Evolutionary conservation across 2,113 vertebrate genomes (phyloP).

Genomic region (Phrynosoma platyrhinos): DNA sequence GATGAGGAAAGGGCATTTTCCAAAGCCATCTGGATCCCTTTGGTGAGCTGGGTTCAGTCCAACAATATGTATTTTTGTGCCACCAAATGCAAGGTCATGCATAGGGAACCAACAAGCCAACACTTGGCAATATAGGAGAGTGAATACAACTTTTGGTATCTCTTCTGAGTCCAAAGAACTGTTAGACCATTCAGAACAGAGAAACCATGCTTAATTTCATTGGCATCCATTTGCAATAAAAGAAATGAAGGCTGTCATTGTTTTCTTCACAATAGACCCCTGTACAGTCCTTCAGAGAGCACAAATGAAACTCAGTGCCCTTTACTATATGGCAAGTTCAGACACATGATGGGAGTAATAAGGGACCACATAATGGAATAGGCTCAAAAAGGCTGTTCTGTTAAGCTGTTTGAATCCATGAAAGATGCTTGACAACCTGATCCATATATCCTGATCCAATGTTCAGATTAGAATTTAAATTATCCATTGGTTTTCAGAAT

Average conservation of each 20-base stretch:
- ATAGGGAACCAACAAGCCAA: not conserved
- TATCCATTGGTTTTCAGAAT: not conserved
- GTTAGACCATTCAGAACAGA: not conserved
- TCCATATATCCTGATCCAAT: not conserved
- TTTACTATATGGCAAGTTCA: not conserved
- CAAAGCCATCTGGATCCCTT: slow-evolving; percentile 32
- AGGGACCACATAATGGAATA: not conserved
- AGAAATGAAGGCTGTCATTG: not conserved
- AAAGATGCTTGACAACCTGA: not conserved
- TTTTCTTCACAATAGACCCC: not conserved
- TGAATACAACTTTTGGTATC: not conserved
- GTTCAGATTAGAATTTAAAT: not conserved
- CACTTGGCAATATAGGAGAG: no score
- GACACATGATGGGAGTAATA: not conserved
- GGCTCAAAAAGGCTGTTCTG: not conserved
- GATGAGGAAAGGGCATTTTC: slow-evolving; percentile 26
- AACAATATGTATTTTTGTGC: slow-evolving; percentile 12
- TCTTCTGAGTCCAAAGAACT: not conserved
- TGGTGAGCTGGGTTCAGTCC: slow-evolving; percentile 6
- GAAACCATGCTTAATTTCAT: not conserved
- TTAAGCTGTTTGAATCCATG: not conserved
- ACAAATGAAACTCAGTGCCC: not conserved
- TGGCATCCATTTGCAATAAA: not conserved
- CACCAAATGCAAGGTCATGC: slow-evolving; percentile 31
- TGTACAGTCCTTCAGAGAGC: not conserved